Percentiles rank a stretch among this genome's conserved stretches.
Conservation (phyloP, 2,113 vertebrate genomes). For the Catharus fuscescens region DNA sequence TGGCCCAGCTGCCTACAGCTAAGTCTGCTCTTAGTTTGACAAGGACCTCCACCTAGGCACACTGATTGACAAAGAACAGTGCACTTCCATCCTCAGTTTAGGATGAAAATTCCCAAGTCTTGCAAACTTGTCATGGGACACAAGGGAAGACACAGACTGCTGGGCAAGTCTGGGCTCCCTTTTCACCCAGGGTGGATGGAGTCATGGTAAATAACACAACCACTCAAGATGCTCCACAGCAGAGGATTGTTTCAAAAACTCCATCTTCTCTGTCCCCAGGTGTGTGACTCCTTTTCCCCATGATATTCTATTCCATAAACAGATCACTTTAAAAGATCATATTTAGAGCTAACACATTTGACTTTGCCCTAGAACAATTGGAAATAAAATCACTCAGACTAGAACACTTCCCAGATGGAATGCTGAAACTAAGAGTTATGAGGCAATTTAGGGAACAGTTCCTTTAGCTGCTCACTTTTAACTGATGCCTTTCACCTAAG, state of each 20-base stretch:
- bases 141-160: background rate
- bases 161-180: background rate
- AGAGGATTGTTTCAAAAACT: background rate
- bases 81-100: background rate
- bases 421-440: background rate
- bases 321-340: background rate
- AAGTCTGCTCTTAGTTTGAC: background rate
- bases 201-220: background rate
- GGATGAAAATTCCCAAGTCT: background rate
- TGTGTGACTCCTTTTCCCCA: background rate
- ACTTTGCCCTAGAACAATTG: background rate
- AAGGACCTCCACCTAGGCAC: background rate
- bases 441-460: background rate
- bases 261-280: background rate
- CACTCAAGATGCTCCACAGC: rapidly evolving
- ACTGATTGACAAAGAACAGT: background rate
- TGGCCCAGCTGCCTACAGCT: background rate
- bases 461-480: background rate
- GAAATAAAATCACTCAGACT: background rate
- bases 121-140: background rate
- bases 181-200: too few relatives aligned
- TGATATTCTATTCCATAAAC: background rate
- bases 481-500: background rate
- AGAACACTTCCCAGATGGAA: background rate
- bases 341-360: background rate